Conservation (phyloP, 1,140 invertebrate species). For the Helicorthomorpha holstii region DNA sequence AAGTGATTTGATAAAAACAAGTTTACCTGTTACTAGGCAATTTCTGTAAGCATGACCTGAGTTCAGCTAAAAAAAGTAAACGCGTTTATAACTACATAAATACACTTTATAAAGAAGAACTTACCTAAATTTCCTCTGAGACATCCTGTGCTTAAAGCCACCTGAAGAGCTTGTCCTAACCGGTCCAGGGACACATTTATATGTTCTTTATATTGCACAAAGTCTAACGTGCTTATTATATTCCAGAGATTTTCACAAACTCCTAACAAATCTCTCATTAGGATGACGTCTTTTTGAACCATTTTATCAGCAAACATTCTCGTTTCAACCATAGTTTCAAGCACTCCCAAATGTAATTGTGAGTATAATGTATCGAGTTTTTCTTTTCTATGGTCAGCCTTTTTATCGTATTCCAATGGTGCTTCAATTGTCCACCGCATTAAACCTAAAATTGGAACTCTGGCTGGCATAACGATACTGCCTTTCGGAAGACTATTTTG, state of each 20-base stretch:
- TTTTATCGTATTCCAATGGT: conserved; percentile 27
- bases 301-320: conserved; percentile 4
- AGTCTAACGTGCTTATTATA: neutral
- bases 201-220: neutral
- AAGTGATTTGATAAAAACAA: neutral
- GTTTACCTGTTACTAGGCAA: neutral
- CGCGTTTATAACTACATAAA: neutral
- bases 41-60: neutral
- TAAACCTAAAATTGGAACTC: conserved; percentile 58
- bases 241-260: neutral
- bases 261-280: neutral
- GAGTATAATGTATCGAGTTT: conserved; percentile 4
- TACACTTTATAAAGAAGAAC: conserved; percentile 9
- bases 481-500: conserved; percentile 49
- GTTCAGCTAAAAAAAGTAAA: neutral
- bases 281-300: conserved; percentile 11
- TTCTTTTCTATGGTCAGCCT: neutral
- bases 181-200: conserved; percentile 37
- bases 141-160: conserved; percentile 48
- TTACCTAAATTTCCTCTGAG: conserved; percentile 51
- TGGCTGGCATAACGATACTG: conserved; percentile 60
- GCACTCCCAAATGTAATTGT: conserved; percentile 9
- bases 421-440: conserved; percentile 49
- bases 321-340: conserved; percentile 12
- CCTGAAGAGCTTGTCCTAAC: conserved; percentile 55